phyloP scores from a whole-genome alignment of 1,140 invertebrate genomes.

The Sitobion miscanthi region DNA sequence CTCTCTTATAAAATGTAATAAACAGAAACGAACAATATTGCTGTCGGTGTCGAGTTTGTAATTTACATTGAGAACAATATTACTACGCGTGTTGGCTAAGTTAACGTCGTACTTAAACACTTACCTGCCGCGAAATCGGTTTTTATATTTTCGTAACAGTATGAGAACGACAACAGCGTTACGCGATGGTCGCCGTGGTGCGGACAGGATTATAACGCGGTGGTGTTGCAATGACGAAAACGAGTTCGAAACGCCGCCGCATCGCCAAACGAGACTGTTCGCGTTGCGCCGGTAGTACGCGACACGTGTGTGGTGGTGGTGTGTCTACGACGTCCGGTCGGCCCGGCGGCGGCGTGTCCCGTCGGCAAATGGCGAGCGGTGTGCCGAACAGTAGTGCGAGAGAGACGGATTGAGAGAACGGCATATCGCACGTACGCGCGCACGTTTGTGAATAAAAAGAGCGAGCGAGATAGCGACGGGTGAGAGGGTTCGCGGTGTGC shows the following conservation, averaged over 20 bases:
- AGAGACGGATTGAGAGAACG: background rate
- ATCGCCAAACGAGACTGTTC: background rate
- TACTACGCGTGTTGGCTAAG: background rate
- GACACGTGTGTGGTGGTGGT: background rate
- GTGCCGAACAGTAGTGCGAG: background rate
- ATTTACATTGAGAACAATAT: background rate
- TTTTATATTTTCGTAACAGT: background rate
- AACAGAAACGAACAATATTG: background rate
- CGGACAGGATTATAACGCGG: background rate
- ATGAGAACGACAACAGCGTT: background rate
- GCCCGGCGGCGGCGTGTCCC: background rate
- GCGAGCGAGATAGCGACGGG: background rate
- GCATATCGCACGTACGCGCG: background rate
- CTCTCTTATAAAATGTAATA: too few species aligned
- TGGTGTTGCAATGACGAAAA: background rate
- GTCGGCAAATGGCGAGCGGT: background rate
- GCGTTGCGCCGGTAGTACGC: background rate
- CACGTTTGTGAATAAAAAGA: background rate
- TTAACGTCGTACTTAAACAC: background rate
- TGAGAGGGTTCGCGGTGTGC: background rate
- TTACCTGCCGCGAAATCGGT: background rate
- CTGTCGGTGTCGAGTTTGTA: background rate
- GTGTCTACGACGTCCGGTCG: background rate
- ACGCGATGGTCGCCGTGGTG: background rate
- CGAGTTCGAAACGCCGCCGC: background rate